phyloP scores from a whole-genome alignment of 1,140 invertebrate species.

The Calephelis virginiensis region DNA sequence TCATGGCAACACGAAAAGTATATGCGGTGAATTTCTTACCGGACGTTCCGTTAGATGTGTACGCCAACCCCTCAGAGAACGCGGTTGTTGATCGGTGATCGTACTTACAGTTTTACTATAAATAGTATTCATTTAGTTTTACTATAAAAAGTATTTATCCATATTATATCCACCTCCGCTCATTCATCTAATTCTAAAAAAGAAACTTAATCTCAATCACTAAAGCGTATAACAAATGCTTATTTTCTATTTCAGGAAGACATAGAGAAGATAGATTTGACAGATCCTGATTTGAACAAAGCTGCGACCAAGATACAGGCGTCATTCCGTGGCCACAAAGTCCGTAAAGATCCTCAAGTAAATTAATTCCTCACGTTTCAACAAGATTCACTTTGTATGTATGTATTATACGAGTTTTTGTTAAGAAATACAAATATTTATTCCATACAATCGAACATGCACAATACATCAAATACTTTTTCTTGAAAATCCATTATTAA shows the following conservation, averaged over 20 bases:
- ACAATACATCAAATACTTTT: neutral
- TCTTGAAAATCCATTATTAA: conserved; percentile 15
- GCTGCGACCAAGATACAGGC: conserved; percentile 96
- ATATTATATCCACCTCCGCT: too few species aligned
- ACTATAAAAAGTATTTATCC: too few species aligned
- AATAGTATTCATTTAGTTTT: too few species aligned
- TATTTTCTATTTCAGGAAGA: conserved; percentile 77
- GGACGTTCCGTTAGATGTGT: too few species aligned
- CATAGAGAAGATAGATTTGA: conserved; percentile 88
- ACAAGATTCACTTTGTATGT: conserved; percentile 46
- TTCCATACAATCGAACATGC: conserved; percentile 14
- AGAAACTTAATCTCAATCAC: neutral
- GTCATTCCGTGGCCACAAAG: conserved; percentile 93
- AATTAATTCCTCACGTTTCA: conserved; percentile 39
- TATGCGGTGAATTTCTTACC: too few species aligned
- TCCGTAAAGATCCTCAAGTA: conserved; percentile 84
- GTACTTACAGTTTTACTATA: too few species aligned
- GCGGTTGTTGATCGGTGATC: too few species aligned
- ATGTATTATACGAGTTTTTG: conserved; percentile 17
- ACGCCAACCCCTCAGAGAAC: too few species aligned
- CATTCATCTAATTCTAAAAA: too few species aligned
- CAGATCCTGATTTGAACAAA: conserved; percentile 92
- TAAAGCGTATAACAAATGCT: neutral
- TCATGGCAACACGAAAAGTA: too few species aligned
- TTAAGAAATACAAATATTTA: conserved; percentile 10